Base-by-base conservation (phyloP, 1,140 invertebrate species). In the Trachymyrmex septentrionalis region DNA sequence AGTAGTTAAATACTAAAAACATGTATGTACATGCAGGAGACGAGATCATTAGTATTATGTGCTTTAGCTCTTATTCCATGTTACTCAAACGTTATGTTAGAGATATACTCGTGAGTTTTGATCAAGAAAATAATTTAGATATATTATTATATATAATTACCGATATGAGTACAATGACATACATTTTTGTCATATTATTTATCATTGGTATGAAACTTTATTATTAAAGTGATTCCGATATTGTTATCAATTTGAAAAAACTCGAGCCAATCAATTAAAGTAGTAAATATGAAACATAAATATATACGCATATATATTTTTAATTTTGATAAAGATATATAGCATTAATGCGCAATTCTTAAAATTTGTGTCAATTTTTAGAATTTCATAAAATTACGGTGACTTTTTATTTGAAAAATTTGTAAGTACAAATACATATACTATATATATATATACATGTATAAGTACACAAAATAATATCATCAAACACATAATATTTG, bases 241-340 rank as follows among this genome's bases (percentile, higher is more conserved):
- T 63, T 27, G 6, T 57, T 75, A 24, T 7, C 19, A 14, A 67
- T 67, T 34, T 55, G 19, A 69, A 67, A 34, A 55, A 16, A 14
- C 14, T 80, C 14, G n/a, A 80, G 24, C 12, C 59, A 34, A 44
- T 6, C 9, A 30, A 57, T 27, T 77, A 77, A 38, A 55, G 9
- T 27, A 27, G 0, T 27, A 55, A n/a, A 53, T n/a, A 48, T 24
- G 38, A 67, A 55, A 53, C 21, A 34, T 10, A 67, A 30, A 67
- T 24, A 78, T 6, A 80, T 38, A 78, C 2, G 64, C 2, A 80
- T 55, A 10, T 64, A 24, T 44, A 55, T 81, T 44, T 30, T 59
- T 59, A 30, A 72, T n/a, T 82, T 82, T 72, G 53, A 82, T 59
- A 82, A 72, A 59, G 14, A 59, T 59, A 72, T 71, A 55, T 16